These are phyloP conservation scores for Hemicrepidius hirtus DNA, from an alignment of 2,888 invertebrate genomes.

Conservation along the genomic window DNA sequence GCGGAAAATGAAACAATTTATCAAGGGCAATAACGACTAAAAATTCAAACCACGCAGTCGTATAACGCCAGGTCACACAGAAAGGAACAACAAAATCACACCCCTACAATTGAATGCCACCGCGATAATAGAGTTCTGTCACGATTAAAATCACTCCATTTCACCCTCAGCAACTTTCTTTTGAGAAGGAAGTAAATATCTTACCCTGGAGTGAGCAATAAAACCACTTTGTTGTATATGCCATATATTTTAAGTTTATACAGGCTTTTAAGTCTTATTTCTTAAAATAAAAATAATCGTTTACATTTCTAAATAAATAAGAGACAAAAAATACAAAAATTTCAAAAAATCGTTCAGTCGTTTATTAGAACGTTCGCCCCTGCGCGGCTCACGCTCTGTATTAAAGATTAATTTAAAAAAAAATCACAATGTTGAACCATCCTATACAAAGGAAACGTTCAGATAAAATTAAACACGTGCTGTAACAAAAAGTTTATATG, in stretches of 20 bases:
- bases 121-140: slow-evolving; percentile 27
- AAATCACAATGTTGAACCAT: no score
- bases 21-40: slow-evolving; percentile 13
- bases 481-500: no score
- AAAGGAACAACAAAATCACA: slow-evolving; percentile 26
- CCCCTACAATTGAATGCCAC: slow-evolving; percentile 22
- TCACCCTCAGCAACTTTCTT: slow-evolving; percentile 24
- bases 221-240: slow-evolving; percentile 29
- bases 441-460: no score
- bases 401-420: no score
- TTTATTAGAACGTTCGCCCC: no score
- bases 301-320: no score
- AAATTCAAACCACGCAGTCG: slow-evolving; percentile 22
- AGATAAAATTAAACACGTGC: no score
- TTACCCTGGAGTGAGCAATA: slow-evolving; percentile 8
- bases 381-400: no score
- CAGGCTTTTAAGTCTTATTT: no score
- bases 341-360: no score
- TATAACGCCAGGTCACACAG: slow-evolving; percentile 17
- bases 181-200: slow-evolving; percentile 26
- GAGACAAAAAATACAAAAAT: no score
- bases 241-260: slow-evolving; percentile 7
- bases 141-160: slow-evolving; percentile 30
- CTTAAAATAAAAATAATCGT: no score
- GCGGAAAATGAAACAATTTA: slow-evolving; percentile 29